phyloP scores from a whole-genome alignment of 2,888 invertebrate species.

The Aelia acuminata region DNA sequence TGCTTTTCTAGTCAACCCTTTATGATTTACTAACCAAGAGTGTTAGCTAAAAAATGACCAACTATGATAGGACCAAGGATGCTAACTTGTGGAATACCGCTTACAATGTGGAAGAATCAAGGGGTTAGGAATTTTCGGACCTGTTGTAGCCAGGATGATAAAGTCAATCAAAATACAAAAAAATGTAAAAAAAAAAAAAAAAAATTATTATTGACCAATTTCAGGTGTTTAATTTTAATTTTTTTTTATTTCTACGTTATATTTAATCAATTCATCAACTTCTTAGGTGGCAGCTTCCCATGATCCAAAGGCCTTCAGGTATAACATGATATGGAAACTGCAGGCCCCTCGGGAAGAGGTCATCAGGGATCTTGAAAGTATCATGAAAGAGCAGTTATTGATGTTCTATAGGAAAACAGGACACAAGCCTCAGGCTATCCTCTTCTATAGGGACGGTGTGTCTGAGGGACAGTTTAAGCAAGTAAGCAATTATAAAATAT shows the following conservation, averaged over 20 bases:
- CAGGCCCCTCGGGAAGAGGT: slow-evolving; percentile 83
- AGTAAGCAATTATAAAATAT: slow-evolving; percentile 68
- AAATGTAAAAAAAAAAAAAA: too few relatives aligned
- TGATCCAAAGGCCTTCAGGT: slow-evolving; percentile 77
- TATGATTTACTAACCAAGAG: too few relatives aligned
- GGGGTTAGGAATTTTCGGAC: too few relatives aligned
- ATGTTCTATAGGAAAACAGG: slow-evolving; percentile 73
- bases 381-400: slow-evolving; percentile 77
- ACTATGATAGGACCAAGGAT: too few relatives aligned
- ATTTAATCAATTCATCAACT: neutral
- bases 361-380: slow-evolving; percentile 80
- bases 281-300: slow-evolving; percentile 81
- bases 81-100: too few relatives aligned
- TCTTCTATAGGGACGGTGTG: slow-evolving; percentile 86
- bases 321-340: slow-evolving; percentile 83
- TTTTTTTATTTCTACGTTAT: neutral
- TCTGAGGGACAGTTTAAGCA: slow-evolving; percentile 86
- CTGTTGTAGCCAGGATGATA: too few relatives aligned
- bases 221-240: too few relatives aligned
- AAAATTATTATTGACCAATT: too few relatives aligned
- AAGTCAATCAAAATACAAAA: too few relatives aligned
- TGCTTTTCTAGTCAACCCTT: too few relatives aligned
- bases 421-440: slow-evolving; percentile 75
- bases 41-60: too few relatives aligned
- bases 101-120: too few relatives aligned